Evolutionary conservation across 2,113 vertebrate species (phyloP).

Genomic region (Mola mola): DNA sequence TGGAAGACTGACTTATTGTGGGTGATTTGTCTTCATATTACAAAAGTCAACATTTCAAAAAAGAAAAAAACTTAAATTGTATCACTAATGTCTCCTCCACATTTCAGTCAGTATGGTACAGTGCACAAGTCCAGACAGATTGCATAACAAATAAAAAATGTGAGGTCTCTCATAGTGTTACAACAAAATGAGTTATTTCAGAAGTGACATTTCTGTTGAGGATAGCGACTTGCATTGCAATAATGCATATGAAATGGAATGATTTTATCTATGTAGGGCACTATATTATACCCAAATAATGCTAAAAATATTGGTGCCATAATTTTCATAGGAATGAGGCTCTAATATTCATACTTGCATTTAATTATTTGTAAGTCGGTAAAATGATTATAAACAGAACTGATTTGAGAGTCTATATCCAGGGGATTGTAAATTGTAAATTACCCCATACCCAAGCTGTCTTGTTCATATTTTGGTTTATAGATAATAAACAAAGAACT

Average conservation of each 20-base stretch:
- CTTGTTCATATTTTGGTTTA: neutral
- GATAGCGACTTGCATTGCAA: too few species aligned
- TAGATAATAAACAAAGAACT: neutral
- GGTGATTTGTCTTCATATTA: conserved; percentile 25
- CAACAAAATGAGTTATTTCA: too few species aligned
- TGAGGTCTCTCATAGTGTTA: too few species aligned
- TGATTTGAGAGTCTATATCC: neutral
- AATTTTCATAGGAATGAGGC: neutral
- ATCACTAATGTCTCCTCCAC: neutral
- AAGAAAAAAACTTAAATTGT: conserved; percentile 1
- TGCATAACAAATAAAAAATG: too few species aligned
- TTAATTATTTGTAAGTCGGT: neutral
- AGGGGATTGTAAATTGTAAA: conserved; percentile 4
- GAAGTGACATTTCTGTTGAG: too few species aligned
- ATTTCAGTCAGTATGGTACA: neutral
- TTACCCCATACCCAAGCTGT: neutral
- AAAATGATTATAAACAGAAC: conserved; percentile 9
- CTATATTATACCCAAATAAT: neutral
- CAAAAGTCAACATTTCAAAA: conserved; percentile 4
- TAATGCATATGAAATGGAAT: too few species aligned
- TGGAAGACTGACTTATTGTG: conserved; percentile 87
- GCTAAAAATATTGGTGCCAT: conserved; percentile 16
- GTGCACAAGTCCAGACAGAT: conserved; percentile 11
- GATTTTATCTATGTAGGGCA: too few species aligned
- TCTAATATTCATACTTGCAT: neutral